A percentile compares a stretch with the other conserved stretches of the same genome.
phyloP scores from a whole-genome alignment of 2,888 invertebrate genomes.

The Hydropsyche betteni region DNA sequence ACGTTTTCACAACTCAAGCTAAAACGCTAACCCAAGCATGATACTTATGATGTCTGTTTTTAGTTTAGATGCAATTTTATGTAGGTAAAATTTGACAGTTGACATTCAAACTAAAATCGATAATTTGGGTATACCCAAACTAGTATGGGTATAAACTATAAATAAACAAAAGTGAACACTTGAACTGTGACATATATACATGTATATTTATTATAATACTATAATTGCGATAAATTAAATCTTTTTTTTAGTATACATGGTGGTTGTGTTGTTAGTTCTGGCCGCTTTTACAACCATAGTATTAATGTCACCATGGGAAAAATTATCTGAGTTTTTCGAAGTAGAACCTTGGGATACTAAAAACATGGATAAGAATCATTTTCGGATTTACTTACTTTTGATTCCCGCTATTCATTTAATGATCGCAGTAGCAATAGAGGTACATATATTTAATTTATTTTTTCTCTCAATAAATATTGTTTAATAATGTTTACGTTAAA shows the following conservation, averaged over 20 bases:
- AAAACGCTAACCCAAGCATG: too few relatives aligned
- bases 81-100: too few relatives aligned
- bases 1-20: too few relatives aligned
- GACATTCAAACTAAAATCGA: too few relatives aligned
- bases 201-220: constrained; percentile 2
- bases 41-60: too few relatives aligned
- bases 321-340: constrained; percentile 67
- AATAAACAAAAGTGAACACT: too few relatives aligned
- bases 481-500: constrained; percentile 1
- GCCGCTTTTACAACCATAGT: constrained; percentile 67
- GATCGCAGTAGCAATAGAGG: constrained; percentile 70
- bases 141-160: too few relatives aligned
- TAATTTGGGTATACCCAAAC: too few relatives aligned
- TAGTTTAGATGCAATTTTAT: too few relatives aligned
- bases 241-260: constrained; percentile 65
- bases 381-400: constrained; percentile 67
- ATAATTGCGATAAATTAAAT: not conserved
- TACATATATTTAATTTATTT: constrained; percentile 55
- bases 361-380: constrained; percentile 59
- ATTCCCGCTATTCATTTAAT: constrained; percentile 70
- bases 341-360: constrained; percentile 60
- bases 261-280: constrained; percentile 67
- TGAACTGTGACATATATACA: too few relatives aligned
- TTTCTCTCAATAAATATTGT: constrained; percentile 19
- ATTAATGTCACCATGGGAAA: constrained; percentile 66